Base-by-base conservation (phyloP, 2,797 vertebrate species). In the Echiichthys vipera region DNA sequence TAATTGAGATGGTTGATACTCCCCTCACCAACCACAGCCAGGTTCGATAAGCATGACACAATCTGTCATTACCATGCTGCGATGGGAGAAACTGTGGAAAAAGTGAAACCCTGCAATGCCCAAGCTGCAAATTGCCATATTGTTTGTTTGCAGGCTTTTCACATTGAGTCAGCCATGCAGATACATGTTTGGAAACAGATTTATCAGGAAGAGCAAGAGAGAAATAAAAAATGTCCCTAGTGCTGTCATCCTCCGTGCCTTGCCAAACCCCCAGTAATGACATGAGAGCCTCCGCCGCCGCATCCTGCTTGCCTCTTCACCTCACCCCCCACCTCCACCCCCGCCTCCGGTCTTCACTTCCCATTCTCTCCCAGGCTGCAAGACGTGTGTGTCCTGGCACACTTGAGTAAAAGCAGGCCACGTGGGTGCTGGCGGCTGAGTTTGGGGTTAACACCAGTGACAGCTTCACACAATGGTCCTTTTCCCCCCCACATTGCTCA, bases 1-100 rank as follows among this genome's bases (percentile, higher is more conserved):
- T 91, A 91, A 92, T 92, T 90, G 89, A 90, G 90, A 92, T 71
- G 84, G 84, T 88, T 80, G 91, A 92, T 94, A 93, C 92, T 90
- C 87, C 84, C 81, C 85, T 83, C 71, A 74, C 82, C 84, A 83
- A 86, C 89, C 88, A 84, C 88, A 87, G 84, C 70, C 91, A 88
- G 72, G 43, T 87, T 84, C 74, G 74, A 88, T 89, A 88, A 89
- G 73, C 84, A 82, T 87, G 88, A 91, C 81, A 88, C 86, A 78
- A 81, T 89, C 87, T 89, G 87, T 91, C 84, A 88, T 92, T 92
- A 91, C 77, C 62, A 65, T 29, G 50, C 77, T 68, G 84, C 15
- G 32, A 77, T 65, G 71, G 73, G 80, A 78, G 65, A 86, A 77
- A 74, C 71, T 57, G 74, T 80, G 74, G 88, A 88, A 90, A 87